phyloP scores from a whole-genome alignment of 1,140 invertebrate genomes.

The Drosophila obscura region DNA sequence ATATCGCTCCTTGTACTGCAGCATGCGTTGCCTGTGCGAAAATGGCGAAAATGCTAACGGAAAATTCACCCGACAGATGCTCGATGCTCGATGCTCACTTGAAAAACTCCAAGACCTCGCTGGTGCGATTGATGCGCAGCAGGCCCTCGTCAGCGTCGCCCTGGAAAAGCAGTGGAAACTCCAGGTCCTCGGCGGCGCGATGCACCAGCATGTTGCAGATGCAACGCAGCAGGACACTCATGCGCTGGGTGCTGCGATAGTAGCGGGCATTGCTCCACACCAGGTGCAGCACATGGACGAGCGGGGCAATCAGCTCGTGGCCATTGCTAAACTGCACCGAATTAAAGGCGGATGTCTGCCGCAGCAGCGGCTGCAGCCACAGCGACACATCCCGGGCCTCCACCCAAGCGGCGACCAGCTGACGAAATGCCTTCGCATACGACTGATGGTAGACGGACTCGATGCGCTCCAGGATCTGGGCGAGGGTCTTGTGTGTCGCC shows the following conservation, averaged over 20 bases:
- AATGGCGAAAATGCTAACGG: not conserved
- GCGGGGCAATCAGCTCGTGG: conserved; percentile 86
- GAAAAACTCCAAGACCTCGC: conserved; percentile 70
- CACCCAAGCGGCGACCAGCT: conserved; percentile 87
- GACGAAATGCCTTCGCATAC: conserved; percentile 88
- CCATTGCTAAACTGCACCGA: conserved; percentile 88
- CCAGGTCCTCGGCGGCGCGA: conserved; percentile 84
- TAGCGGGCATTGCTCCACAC: conserved; percentile 94
- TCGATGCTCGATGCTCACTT: conserved; percentile 33
- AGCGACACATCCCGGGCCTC: conserved; percentile 89
- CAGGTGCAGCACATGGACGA: conserved; percentile 90
- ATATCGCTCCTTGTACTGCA: conserved; percentile 77
- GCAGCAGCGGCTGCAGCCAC: conserved; percentile 87
- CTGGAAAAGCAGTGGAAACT: conserved; percentile 87
- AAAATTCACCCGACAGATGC: not conserved
- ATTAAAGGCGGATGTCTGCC: conserved; percentile 87
- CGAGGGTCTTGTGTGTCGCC: conserved; percentile 91
- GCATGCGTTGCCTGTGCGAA: conserved; percentile 44
- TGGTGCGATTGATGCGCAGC: conserved; percentile 69
- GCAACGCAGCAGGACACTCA: conserved; percentile 89
- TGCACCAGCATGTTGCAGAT: conserved; percentile 90
- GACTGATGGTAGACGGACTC: conserved; percentile 89
- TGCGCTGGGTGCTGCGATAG: conserved; percentile 91
- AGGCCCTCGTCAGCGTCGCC: conserved; percentile 85
- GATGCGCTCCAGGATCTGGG: conserved; percentile 89